phyloP scores from a whole-genome alignment of 2,888 invertebrate genomes.

The Dryobota labecula region DNA sequence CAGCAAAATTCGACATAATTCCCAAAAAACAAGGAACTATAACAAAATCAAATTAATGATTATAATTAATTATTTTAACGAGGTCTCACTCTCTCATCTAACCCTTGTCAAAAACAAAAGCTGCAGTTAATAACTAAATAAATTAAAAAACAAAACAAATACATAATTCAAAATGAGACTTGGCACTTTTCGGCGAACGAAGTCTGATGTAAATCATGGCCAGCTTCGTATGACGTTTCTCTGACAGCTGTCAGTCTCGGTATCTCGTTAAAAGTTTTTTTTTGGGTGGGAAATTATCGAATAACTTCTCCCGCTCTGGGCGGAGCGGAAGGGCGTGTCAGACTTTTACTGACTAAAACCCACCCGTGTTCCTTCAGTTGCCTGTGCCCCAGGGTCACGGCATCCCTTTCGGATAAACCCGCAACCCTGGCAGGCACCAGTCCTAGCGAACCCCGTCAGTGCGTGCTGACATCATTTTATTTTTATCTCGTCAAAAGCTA shows the following conservation, averaged over 20 bases:
- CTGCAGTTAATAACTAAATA: neutral
- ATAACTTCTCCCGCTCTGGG: too few species aligned
- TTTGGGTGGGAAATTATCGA: too few species aligned
- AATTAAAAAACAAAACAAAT: conserved; percentile 7
- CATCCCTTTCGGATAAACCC: too few species aligned
- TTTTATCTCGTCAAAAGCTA: too few species aligned
- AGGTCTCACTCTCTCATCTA: conserved; percentile 26
- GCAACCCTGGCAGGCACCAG: too few species aligned
- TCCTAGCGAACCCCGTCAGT: too few species aligned
- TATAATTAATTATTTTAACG: conserved; percentile 41
- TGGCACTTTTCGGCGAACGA: conserved; percentile 26
- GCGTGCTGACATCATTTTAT: too few species aligned
- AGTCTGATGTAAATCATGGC: conserved; percentile 18
- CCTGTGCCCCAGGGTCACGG: too few species aligned
- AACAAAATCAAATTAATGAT: conserved; percentile 14
- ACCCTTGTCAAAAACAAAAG: conserved; percentile 48
- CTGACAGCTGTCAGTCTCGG: conserved; percentile 28
- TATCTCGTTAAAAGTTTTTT: too few species aligned
- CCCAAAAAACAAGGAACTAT: neutral
- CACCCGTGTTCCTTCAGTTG: too few species aligned
- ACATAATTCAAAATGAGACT: conserved; percentile 31
- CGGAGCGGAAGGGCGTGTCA: too few species aligned
- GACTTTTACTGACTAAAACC: too few species aligned
- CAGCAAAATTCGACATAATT: neutral
- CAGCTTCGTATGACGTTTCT: conserved; percentile 12